Conservation (phyloP, 2,888 invertebrate genomes). For the Dioctria rufipes region DNA sequence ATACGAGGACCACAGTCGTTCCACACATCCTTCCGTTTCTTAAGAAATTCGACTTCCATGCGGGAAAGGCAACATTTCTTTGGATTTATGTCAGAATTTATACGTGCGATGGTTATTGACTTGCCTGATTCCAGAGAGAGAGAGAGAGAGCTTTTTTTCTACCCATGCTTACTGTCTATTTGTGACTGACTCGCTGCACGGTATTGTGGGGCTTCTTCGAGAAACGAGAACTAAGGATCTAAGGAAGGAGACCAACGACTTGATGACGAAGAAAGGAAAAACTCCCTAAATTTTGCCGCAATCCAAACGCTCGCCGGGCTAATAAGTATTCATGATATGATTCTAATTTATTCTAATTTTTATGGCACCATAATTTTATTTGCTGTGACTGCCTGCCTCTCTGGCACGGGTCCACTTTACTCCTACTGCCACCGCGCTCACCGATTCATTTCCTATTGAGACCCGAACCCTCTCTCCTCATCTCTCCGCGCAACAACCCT, state of each 20-base stretch:
- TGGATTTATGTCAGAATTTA: slow-evolving; percentile 38
- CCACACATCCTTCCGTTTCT: slow-evolving; percentile 23
- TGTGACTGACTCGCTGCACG: neutral
- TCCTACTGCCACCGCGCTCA: neutral
- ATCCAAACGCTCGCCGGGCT: slow-evolving; percentile 17
- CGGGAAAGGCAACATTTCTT: neutral
- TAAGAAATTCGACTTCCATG: neutral
- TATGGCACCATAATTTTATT: slow-evolving; percentile 53
- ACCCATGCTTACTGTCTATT: neutral
- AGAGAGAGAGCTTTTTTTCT: neutral
- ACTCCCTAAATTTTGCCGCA: slow-evolving; percentile 28
- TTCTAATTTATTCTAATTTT: slow-evolving; percentile 54
- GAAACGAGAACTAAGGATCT: neutral
- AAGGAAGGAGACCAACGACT: neutral
- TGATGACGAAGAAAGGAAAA: slow-evolving; percentile 25
- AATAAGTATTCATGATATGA: slow-evolving; percentile 54
- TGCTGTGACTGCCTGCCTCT: slow-evolving; percentile 38
- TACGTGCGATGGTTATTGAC: slow-evolving; percentile 48
- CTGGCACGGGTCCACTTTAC: neutral
- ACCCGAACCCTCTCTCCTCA: neutral
- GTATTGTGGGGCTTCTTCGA: neutral
- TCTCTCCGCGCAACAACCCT: neutral
- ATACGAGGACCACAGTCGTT: neutral
- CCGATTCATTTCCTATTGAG: neutral
- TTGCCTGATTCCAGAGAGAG: neutral